These are phyloP conservation scores for Caenorhabditis sp. DNA, from an alignment of 2,888 invertebrate species.

Conservation along the genomic window DNA sequence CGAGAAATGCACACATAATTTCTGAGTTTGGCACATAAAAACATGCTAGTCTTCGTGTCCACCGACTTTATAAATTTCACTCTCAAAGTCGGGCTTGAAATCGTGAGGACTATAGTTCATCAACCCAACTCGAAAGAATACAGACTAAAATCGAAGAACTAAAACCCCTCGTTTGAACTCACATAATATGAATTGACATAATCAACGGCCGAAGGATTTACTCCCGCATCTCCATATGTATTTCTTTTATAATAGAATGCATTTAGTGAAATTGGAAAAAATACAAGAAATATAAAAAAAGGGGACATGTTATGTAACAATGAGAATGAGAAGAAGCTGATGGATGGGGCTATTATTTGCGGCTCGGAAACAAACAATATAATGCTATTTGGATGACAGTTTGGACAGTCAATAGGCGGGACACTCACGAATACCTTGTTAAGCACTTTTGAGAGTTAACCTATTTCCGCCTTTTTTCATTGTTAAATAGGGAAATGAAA, in stretches of 20 bases:
- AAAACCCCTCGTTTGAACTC: background rate
- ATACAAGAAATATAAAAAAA: background rate
- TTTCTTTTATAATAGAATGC: slow-evolving; percentile 8
- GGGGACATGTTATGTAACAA: background rate
- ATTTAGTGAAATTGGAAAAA: background rate
- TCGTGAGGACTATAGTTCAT: no score
- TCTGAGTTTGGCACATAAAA: no score
- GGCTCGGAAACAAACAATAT: background rate
- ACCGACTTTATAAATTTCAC: no score
- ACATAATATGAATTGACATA: slow-evolving; percentile 30
- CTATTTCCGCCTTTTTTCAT: background rate
- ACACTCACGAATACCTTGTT: slow-evolving; percentile 3
- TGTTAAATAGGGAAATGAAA: no score
- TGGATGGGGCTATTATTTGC: background rate
- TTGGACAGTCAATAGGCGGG: background rate
- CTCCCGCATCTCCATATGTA: slow-evolving; percentile 29
- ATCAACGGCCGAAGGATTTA: slow-evolving; percentile 7
- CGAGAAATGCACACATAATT: no score
- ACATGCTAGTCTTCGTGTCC: no score
- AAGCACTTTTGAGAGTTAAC: background rate
- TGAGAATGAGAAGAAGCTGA: background rate
- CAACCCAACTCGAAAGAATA: no score
- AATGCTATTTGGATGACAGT: background rate
- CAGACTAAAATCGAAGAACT: no score
- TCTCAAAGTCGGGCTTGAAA: no score